These are phyloP conservation scores for Bucco capensis DNA, from an alignment of 2,113 vertebrate species.

Conservation along the genomic window DNA sequence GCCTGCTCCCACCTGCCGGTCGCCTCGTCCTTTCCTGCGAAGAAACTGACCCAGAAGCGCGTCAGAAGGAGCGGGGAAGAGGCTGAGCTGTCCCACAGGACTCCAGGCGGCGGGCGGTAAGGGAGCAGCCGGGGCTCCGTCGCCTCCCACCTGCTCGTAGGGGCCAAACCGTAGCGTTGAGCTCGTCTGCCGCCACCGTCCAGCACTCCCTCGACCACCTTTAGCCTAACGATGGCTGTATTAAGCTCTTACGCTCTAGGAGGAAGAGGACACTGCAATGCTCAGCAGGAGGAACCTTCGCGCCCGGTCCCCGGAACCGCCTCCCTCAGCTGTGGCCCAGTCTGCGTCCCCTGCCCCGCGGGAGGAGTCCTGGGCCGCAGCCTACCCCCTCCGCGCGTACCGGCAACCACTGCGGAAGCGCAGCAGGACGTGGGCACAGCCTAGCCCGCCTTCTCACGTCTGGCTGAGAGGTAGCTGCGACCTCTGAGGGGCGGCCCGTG, in stretches of 20 bases:
- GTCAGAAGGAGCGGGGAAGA: neutral
- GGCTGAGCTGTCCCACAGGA: neutral
- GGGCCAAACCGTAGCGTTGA: neutral
- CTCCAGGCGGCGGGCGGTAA: neutral
- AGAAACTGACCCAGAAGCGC: neutral
- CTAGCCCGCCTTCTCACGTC: neutral
- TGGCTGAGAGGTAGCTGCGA: neutral
- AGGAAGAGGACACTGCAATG: too few species aligned
- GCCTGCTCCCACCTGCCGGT: neutral
- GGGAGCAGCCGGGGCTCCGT: too few species aligned
- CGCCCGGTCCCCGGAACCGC: too few species aligned
- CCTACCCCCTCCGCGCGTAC: neutral
- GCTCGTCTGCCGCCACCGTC: neutral
- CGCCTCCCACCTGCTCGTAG: too few species aligned
- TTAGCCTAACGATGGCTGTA: neutral
- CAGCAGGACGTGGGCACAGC: neutral
- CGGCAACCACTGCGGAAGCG: neutral
- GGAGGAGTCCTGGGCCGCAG: neutral
- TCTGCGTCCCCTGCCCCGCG: too few species aligned
- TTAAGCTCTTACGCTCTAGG: accelerated
- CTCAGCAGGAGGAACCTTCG: neutral
- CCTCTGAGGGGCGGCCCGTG: neutral
- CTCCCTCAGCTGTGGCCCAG: neutral
- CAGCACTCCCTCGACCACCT: neutral
- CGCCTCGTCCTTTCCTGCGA: neutral